phyloP scores from a whole-genome alignment of 2,797 vertebrate species.

The Knipowitschia caucasica region DNA sequence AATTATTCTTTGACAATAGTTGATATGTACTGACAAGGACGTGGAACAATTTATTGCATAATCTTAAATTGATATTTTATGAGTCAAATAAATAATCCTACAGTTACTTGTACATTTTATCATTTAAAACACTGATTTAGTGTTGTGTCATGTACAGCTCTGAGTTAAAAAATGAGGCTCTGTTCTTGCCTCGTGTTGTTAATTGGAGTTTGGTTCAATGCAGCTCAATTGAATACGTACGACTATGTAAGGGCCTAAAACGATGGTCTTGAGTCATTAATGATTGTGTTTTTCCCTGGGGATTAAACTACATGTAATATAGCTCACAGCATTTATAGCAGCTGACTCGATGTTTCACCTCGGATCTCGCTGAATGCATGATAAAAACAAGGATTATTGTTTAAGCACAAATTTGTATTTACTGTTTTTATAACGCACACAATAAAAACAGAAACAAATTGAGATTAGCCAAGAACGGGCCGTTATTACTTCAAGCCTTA shows the following conservation, averaged over 20 bases:
- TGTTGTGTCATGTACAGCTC: conserved; percentile 4
- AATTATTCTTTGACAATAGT: too few species aligned
- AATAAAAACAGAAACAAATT: too few species aligned
- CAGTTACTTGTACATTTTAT: background rate
- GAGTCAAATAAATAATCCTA: too few species aligned
- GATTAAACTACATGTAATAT: conserved; percentile 13
- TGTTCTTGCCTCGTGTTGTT: conserved; percentile 20
- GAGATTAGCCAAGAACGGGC: too few species aligned
- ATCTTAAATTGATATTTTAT: too few species aligned
- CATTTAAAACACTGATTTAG: background rate
- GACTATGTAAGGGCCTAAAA: conserved; percentile 27
- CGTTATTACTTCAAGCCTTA: too few species aligned
- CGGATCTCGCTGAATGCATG: conserved; percentile 15
- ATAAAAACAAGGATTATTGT: conserved; percentile 9
- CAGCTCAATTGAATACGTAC: conserved; percentile 14
- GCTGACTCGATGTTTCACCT: conserved; percentile 36
- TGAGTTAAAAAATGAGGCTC: conserved; percentile 22
- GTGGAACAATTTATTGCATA: too few species aligned
- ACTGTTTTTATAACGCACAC: too few species aligned
- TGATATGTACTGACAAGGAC: too few species aligned
- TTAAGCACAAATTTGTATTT: conserved; percentile 45
- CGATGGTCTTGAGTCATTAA: conserved; percentile 37
- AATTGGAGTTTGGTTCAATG: conserved; percentile 12
- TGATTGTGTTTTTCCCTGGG: conserved; percentile 29
- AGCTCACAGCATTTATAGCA: conserved; percentile 14